These are phyloP conservation scores for Cyrtonyx montezumae DNA, from an alignment of 2,113 vertebrate genomes.

Conservation along the genomic window DNA sequence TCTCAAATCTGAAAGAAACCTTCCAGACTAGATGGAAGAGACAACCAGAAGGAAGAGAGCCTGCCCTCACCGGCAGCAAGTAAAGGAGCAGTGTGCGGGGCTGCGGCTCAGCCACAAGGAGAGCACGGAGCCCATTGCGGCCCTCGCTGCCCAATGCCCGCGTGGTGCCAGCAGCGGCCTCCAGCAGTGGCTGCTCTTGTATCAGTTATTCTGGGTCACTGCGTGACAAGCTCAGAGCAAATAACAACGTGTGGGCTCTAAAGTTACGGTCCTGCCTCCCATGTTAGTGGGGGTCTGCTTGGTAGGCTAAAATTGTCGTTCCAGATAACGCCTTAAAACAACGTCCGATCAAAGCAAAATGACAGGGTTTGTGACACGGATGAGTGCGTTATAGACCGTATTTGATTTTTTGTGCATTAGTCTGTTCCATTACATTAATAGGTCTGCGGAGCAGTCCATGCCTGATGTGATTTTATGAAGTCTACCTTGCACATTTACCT, in stretches of 20 bases:
- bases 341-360: neutral
- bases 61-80: neutral
- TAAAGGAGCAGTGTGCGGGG: fast-evolving
- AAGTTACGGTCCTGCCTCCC: neutral
- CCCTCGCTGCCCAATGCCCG: fast-evolving
- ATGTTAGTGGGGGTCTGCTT: neutral
- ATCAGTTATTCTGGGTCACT: neutral
- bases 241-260: neutral
- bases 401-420: neutral
- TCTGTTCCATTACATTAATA: neutral
- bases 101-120: neutral
- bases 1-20: neutral
- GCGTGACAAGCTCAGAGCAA: neutral
- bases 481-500: slow-evolving; percentile 32
- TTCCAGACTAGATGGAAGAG: fast-evolving
- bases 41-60: too few relatives aligned
- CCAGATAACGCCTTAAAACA: neutral
- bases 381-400: neutral
- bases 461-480: neutral
- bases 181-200: neutral
- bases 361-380: neutral
- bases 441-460: neutral
- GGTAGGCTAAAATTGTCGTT: slow-evolving; percentile 8
- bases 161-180: neutral
- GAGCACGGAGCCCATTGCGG: fast-evolving